Conservation (phyloP, 2,113 vertebrate genomes). For the Cinclus cinclus region DNA sequence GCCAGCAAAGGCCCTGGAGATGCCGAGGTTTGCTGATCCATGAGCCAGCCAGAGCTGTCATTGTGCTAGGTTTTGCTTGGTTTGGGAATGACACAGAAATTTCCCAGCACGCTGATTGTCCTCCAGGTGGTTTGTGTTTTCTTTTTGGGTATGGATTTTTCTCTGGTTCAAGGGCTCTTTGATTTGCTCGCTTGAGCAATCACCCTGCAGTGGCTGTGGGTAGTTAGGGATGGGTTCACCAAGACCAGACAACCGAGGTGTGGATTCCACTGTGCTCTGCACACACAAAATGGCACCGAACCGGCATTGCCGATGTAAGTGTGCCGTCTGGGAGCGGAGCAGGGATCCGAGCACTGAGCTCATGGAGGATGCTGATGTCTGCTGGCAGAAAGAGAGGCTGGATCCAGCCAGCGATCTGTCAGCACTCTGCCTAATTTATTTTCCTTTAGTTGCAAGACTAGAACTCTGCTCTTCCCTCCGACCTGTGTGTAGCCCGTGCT, state of each 20-base stretch:
- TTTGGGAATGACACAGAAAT: not conserved
- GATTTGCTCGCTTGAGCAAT: not conserved
- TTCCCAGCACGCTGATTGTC: not conserved
- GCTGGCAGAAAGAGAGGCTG: not conserved
- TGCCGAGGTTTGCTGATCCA: rapidly evolving
- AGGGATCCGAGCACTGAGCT: rapidly evolving
- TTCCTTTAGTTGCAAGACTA: not conserved
- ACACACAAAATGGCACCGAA: not conserved
- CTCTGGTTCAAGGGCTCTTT: not conserved
- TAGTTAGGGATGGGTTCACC: not conserved
- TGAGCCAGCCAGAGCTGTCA: not conserved
- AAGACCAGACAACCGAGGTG: rapidly evolving
- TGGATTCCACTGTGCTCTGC: rapidly evolving
- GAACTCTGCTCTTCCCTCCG: not conserved
- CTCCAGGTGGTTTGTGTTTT: not conserved
- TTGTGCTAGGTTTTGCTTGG: not conserved
- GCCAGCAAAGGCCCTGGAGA: not conserved
- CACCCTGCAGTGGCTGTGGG: not conserved
- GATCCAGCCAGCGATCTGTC: not conserved
- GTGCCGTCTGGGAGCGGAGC: not conserved
- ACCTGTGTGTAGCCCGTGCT: not conserved
- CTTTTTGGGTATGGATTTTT: not conserved
- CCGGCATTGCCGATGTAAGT: not conserved
- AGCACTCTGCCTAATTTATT: not conserved
- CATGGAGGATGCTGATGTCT: not conserved